Evolutionary conservation across 2,797 vertebrate genomes (phyloP).

Genomic region (Amblyraja radiata): DNA sequence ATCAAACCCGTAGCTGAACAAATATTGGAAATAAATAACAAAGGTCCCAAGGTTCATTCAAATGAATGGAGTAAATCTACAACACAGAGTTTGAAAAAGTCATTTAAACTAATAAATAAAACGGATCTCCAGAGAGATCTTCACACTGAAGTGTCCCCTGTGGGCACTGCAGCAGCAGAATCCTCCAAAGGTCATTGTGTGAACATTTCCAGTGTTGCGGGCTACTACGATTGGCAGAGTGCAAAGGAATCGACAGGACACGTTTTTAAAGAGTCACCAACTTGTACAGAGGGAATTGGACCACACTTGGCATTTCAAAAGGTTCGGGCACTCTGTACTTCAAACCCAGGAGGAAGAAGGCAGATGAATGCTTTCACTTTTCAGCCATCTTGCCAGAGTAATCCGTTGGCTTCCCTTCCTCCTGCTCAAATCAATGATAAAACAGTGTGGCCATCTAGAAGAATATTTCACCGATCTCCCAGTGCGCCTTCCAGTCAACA

Average conservation of each 20-base stretch:
- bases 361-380: background rate
- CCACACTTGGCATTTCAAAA: constrained; percentile 14
- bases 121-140: too few species aligned
- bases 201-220: background rate
- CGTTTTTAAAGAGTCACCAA: background rate
- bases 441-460: background rate
- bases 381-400: background rate
- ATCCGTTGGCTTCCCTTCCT: background rate
- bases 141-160: background rate
- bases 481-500: background rate
- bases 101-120: background rate
- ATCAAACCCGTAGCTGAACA: constrained; percentile 1
- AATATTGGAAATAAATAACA: background rate
- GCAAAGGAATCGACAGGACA: background rate
- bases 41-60: background rate
- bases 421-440: background rate
- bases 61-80: constrained; percentile 3
- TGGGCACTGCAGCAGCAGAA: background rate
- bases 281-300: background rate
- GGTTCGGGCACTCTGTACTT: background rate
- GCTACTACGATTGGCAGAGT: background rate
- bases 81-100: background rate
- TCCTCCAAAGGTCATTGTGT: background rate
- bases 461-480: background rate
- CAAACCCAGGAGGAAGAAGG: background rate